Percentiles rank a stretch among this genome's conserved stretches.
Evolutionary conservation across 2,113 vertebrate species (phyloP).

Genomic region (Ondatra zibethicus): DNA sequence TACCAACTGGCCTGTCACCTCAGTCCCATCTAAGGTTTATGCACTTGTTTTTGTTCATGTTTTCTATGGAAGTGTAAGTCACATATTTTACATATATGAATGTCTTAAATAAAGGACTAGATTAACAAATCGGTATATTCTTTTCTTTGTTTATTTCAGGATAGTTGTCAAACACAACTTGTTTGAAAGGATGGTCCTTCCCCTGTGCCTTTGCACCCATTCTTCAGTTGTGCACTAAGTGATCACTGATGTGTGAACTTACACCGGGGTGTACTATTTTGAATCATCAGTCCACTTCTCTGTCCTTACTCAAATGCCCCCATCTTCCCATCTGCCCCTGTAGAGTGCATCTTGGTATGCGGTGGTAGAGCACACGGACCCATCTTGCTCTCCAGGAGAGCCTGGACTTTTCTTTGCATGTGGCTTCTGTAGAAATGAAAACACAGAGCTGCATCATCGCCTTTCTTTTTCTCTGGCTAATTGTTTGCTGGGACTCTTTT

Average conservation of each 20-base stretch:
- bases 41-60: neutral
- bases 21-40: neutral
- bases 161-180: neutral
- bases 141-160: neutral
- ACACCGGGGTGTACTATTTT: neutral
- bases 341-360: neutral
- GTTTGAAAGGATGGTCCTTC: neutral
- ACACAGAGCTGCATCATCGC: neutral
- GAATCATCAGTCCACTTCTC: neutral
- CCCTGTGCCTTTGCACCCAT: neutral
- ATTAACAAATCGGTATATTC: neutral
- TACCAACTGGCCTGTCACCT: neutral
- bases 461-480: neutral
- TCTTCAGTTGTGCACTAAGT: neutral
- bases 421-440: constrained; percentile 2
- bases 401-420: neutral
- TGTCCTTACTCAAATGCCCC: neutral
- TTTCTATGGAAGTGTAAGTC: neutral
- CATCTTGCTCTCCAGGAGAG: neutral
- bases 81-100: neutral
- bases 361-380: too few relatives aligned
- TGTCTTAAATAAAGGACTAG: neutral
- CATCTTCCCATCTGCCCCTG: neutral
- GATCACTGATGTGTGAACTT: neutral
- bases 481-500: constrained; percentile 15